Evolutionary conservation across 2,797 vertebrate species (phyloP), one percentile per base, ranked within the genome.

Genomic region (Karalla daura): DNA sequence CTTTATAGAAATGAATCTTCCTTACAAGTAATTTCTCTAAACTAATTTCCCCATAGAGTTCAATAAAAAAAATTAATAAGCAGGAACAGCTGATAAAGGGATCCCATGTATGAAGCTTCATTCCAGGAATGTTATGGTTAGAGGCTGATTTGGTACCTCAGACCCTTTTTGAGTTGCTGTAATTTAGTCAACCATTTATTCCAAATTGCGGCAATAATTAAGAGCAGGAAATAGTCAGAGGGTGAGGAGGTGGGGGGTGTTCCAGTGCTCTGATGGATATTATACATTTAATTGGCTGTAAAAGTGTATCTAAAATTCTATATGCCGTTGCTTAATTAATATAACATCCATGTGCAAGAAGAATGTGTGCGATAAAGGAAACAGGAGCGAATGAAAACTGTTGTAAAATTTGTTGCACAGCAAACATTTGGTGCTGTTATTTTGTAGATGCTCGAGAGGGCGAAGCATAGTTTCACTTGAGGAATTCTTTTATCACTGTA

Each of bases 41-140:
- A 74, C 83, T 88, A 87, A 90, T 91, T 91, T 91, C 89, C 86
- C 88, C 61, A 69, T 10, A 84, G 88, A 90, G 83, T 86, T 88
- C 74, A 85, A 84, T 87, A 81, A 81, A 86, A 74, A 81, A 88
- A 81, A 84, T 78, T 69, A 91, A 86, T 84, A 85, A 85, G 76
- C 51, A 88, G 64, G 61, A 87, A 80, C 67, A 83, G 81, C 86
- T 88, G 88, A 90, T 91, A 85, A 89, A 81, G 71, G 83, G 78
- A 84, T 77, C 76, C n/a, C 75, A 71, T 82, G 80, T 81, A 82
- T 77, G 77, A 82, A 75, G 77, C 68, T 73, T 82, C 50, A 45
- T 74, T 74, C 73, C 54, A 82, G 43, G 64, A 76, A 64, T 54
- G 74, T 76, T 77, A 66, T 68, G 81, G 82, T 86, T 82, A 36